Percentiles rank a stretch among this genome's conserved stretches.
Conservation (phyloP, 2,797 vertebrate genomes). For the Clarias pachynema region DNA sequence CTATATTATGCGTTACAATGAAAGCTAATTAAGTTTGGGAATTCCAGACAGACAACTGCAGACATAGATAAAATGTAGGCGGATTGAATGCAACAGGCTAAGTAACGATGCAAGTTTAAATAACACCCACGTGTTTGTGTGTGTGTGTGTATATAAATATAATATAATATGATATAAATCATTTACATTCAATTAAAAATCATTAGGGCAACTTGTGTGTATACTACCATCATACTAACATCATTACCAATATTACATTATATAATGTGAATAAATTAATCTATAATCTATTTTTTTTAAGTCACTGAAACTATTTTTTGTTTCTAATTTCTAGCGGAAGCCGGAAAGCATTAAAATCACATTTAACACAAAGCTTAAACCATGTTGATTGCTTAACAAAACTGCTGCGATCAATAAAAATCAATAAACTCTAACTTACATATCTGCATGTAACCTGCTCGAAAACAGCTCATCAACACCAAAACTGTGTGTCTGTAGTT, state of each 20-base stretch:
- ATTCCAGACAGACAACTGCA: neutral
- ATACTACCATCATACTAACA: neutral
- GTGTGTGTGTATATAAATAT: too few relatives aligned
- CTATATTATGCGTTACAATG: neutral
- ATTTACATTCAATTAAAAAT: neutral
- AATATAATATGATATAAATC: too few relatives aligned
- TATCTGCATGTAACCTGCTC: neutral
- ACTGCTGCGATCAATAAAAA: neutral
- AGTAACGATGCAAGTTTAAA: neutral
- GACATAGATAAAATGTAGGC: neutral
- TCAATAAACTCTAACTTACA: conserved; percentile 24
- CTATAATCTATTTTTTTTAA: neutral
- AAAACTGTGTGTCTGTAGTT: neutral
- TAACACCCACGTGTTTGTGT: neutral
- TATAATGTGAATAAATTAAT: neutral
- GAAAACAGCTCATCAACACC: neutral
- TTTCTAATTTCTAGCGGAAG: neutral
- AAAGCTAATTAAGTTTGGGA: neutral
- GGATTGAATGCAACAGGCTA: neutral
- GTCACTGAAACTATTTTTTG: neutral
- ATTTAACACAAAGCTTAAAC: neutral
- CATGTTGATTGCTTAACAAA: neutral
- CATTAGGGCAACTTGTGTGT: neutral
- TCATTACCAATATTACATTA: too few relatives aligned
- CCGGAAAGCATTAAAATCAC: neutral